phyloP scores from a whole-genome alignment of 2,113 vertebrate species.

The Aspiorhynchus laticeps region DNA sequence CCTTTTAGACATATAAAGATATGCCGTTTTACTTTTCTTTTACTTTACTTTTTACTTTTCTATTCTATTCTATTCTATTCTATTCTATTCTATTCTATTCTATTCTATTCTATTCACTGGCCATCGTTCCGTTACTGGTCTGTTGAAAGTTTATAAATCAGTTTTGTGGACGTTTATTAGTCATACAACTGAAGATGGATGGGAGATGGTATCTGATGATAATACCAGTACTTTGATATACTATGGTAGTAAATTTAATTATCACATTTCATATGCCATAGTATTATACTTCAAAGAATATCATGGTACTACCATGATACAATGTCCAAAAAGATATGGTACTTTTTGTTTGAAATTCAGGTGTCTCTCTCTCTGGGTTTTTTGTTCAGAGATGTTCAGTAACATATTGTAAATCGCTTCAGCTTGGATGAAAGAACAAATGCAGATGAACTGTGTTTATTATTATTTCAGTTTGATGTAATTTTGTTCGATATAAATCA shows the following conservation, averaged over 20 bases:
- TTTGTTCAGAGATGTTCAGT: background rate
- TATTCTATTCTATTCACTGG: background rate
- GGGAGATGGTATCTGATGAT: background rate
- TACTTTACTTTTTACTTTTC: background rate
- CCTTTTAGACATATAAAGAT: background rate
- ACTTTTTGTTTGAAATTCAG: constrained; percentile 4
- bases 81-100: background rate
- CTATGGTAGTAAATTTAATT: background rate
- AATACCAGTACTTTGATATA: background rate
- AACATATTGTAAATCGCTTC: background rate
- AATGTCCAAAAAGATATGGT: background rate
- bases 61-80: background rate
- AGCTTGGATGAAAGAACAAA: background rate
- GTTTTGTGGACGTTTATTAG: background rate
- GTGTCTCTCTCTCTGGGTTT: background rate
- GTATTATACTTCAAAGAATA: background rate
- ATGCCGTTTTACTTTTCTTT: background rate
- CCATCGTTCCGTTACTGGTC: background rate
- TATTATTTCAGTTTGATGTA: background rate
- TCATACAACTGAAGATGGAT: background rate
- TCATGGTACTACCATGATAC: background rate
- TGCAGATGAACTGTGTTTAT: background rate
- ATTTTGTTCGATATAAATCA: background rate
- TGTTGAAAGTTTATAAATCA: background rate
- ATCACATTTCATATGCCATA: background rate